phyloP scores from a whole-genome alignment of 2,888 invertebrate species.

The Sericinus montela region DNA sequence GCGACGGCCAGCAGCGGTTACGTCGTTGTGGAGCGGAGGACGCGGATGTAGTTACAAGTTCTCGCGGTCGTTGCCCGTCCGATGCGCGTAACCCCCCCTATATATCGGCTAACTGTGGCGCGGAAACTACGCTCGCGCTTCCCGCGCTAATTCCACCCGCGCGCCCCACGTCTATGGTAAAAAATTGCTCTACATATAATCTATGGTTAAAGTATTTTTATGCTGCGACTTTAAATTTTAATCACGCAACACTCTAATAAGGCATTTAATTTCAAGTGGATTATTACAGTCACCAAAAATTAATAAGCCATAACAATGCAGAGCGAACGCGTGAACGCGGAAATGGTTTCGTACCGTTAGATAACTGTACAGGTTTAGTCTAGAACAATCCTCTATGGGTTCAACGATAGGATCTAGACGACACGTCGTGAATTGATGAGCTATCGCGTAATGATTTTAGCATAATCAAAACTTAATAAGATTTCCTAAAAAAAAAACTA shows the following conservation, averaged over 20 bases:
- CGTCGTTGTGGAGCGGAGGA: conserved; percentile 44
- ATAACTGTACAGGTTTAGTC: conserved; percentile 70
- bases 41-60: conserved; percentile 76
- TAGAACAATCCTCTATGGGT: conserved; percentile 64
- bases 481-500: too few species aligned
- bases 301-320: conserved; percentile 46
- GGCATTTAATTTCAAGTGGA: too few species aligned
- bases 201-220: too few species aligned
- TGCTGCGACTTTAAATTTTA: too few species aligned
- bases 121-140: conserved; percentile 26
- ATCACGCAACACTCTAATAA: too few species aligned
- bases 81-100: conserved; percentile 68
- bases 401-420: conserved; percentile 53
- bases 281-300: conserved; percentile 19
- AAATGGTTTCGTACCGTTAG: conserved; percentile 69
- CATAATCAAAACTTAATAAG: too few species aligned
- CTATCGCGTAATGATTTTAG: background rate
- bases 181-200: too few species aligned
- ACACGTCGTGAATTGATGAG: conserved; percentile 68
- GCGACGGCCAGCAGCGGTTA: conserved; percentile 37
- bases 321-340: conserved; percentile 61
- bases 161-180: background rate
- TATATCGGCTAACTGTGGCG: conserved; percentile 67
- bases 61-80: conserved; percentile 74
- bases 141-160: conserved; percentile 13